Evolutionary conservation across 2,797 vertebrate species (phyloP).

Genomic region (Sebastiscus tertius): DNA sequence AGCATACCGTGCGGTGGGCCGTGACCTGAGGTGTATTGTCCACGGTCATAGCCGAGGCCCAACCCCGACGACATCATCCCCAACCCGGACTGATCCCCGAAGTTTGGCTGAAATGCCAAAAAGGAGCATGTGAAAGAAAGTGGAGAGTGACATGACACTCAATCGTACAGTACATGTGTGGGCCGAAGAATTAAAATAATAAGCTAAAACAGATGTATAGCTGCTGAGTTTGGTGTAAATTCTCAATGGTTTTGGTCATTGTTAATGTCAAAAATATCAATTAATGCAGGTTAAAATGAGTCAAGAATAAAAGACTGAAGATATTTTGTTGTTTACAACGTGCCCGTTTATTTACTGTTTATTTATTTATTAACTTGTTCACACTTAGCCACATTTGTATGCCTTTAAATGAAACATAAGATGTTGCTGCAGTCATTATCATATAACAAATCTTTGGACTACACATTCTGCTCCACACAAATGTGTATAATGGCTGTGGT

Average conservation of each 20-base stretch:
- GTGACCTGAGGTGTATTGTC: constrained; percentile 87
- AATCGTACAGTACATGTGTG: not conserved
- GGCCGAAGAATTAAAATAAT: not conserved
- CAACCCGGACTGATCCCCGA: constrained; percentile 85
- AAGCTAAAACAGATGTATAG: not conserved
- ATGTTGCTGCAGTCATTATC: not conserved
- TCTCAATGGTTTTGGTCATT: not conserved
- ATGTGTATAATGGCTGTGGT: not conserved
- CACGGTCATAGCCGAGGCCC: constrained; percentile 88
- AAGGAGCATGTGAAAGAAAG: not conserved
- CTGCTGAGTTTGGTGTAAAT: not conserved
- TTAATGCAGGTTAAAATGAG: not conserved
- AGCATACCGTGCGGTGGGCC: constrained; percentile 89
- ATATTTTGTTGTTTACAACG: not conserved
- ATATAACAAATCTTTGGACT: not conserved
- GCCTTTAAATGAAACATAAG: not conserved
- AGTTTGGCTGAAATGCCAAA: constrained; percentile 80
- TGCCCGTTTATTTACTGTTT: not conserved
- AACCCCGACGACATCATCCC: constrained; percentile 80
- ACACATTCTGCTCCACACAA: not conserved
- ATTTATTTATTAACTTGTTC: not conserved
- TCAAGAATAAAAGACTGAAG: not conserved
- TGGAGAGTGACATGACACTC: not conserved
- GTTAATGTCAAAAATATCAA: not conserved
- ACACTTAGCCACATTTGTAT: not conserved